Evolutionary conservation across 2,888 invertebrate species (phyloP).

Genomic region (Apodemia zela): DNA sequence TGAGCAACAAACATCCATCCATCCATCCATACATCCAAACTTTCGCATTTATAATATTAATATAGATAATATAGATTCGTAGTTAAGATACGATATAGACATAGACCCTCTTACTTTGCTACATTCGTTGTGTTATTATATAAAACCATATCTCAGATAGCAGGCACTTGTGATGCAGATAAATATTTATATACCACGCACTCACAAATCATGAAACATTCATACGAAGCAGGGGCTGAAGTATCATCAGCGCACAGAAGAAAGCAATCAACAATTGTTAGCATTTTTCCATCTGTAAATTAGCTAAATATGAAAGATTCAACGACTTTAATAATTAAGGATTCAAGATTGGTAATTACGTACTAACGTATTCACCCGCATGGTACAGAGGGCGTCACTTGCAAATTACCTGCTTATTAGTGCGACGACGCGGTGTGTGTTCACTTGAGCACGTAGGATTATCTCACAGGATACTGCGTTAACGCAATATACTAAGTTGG

Average conservation of each 20-base stretch:
- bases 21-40: too few species aligned
- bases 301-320: conserved; percentile 50
- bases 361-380: conserved; percentile 61
- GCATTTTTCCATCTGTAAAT: conserved; percentile 29
- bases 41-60: too few species aligned
- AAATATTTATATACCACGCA: conserved; percentile 10
- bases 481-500: neutral
- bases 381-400: conserved; percentile 47
- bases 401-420: conserved; percentile 60
- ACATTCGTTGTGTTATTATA: neutral
- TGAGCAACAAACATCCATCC: too few species aligned
- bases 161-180: neutral
- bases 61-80: too few species aligned
- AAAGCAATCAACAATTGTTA: conserved; percentile 20
- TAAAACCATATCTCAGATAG: neutral
- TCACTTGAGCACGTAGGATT: conserved; percentile 54
- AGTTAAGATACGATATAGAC: neutral
- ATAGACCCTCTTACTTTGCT: neutral
- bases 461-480: neutral
- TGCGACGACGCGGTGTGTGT: conserved; percentile 29
- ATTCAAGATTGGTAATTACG: conserved; percentile 51
- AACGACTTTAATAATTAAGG: conserved; percentile 44
- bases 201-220: conserved; percentile 6
- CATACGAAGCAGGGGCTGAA: conserved; percentile 4
- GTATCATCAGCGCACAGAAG: neutral